These are phyloP conservation scores for Ophion ellenae DNA, from an alignment of 2,888 invertebrate species.

Conservation along the genomic window DNA sequence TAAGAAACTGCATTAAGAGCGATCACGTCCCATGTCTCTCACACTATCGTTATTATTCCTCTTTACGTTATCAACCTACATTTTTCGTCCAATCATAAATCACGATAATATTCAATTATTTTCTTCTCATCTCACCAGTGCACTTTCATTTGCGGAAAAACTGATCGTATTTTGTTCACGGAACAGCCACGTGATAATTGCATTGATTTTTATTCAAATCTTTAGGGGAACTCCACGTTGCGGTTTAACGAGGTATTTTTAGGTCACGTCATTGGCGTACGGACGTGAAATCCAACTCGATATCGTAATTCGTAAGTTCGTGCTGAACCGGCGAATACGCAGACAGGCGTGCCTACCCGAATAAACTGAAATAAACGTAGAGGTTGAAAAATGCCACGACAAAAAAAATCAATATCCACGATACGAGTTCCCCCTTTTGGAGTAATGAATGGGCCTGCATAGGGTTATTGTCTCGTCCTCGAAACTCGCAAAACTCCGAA, in stretches of 20 bases:
- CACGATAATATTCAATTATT: neutral
- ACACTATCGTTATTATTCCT: constrained; percentile 16
- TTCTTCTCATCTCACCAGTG: neutral
- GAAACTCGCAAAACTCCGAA: neutral
- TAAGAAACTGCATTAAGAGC: constrained; percentile 36
- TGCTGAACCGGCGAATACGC: neutral
- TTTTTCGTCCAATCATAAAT: neutral
- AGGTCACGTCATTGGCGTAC: constrained; percentile 6
- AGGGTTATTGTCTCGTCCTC: neutral
- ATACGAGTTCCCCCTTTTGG: neutral
- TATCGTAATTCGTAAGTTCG: neutral
- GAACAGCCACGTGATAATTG: neutral
- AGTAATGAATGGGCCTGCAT: neutral
- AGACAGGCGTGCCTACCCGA: neutral
- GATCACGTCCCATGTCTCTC: neutral
- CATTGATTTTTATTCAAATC: neutral
- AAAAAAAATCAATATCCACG: neutral
- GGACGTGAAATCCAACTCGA: neutral
- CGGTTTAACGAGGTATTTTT: constrained; percentile 14
- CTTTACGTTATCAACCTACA: neutral
- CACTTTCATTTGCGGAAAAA: neutral
- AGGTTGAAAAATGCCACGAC: neutral
- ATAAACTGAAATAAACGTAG: neutral
- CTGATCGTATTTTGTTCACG: neutral
- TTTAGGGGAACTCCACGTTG: neutral